Evolutionary conservation across 2,888 invertebrate genomes (phyloP).

Genomic region (Idaea biselata): DNA sequence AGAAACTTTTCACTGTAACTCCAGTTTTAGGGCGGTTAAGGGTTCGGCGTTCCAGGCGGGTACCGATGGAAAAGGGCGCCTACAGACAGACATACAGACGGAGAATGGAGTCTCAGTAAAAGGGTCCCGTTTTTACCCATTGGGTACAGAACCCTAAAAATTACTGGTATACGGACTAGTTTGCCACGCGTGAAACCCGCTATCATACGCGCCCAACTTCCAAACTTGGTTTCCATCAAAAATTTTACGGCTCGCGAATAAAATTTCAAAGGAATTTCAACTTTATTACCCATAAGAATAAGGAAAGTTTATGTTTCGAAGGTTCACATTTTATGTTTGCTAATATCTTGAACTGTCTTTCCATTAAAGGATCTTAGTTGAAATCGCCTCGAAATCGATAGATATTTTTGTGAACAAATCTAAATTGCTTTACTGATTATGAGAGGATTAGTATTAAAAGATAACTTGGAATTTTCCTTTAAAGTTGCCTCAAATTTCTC

Average conservation of each 20-base stretch:
- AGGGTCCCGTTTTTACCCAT: too few relatives aligned
- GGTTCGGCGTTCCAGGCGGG: too few relatives aligned
- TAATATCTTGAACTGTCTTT: constrained; percentile 47
- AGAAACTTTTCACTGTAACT: too few relatives aligned
- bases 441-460: constrained; percentile 1
- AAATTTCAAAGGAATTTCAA: constrained; percentile 27
- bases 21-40: too few relatives aligned
- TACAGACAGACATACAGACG: too few relatives aligned
- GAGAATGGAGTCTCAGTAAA: too few relatives aligned
- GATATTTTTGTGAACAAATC: constrained; percentile 1
- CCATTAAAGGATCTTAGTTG: not conserved
- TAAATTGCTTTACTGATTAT: not conserved
- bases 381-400: not conserved
- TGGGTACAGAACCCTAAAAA: too few relatives aligned
- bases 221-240: not conserved
- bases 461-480: not conserved
- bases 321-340: constrained; percentile 31
- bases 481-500: not conserved
- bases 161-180: not conserved
- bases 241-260: constrained; percentile 14
- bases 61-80: too few relatives aligned
- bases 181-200: not conserved
- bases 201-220: not conserved
- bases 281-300: constrained; percentile 21
- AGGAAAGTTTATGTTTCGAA: constrained; percentile 13